Evolutionary conservation across 92 coral and sea anemone species (phyloP).

Genomic region (Zoanthus solanderi): DNA sequence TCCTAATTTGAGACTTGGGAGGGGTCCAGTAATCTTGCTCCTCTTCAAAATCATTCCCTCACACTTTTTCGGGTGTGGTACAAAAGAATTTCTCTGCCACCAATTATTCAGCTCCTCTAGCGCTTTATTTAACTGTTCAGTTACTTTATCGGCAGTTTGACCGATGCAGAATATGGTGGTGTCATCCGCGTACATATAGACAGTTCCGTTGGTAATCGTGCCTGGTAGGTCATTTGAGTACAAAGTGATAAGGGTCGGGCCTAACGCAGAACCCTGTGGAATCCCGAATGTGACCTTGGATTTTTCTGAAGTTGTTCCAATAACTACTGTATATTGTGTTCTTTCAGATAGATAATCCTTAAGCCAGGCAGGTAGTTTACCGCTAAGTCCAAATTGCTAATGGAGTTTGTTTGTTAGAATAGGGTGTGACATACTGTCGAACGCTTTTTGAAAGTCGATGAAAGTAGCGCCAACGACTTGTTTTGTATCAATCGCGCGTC

Average conservation of each 20-base stretch:
- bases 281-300: constrained; percentile 7
- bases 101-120: background rate
- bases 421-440: constrained; percentile 57
- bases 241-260: constrained; percentile 51
- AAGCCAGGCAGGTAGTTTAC: constrained; percentile 56
- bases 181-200: constrained; percentile 48
- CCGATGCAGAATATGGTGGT: background rate
- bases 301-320: constrained; percentile 38
- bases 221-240: constrained; percentile 45
- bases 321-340: background rate
- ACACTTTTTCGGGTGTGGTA: background rate
- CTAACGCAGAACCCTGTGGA: constrained; percentile 34
- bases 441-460: constrained; percentile 61
- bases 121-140: background rate
- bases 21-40: background rate
- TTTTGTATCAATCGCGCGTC: constrained; percentile 48
- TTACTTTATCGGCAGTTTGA: background rate
- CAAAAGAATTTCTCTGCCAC: background rate
- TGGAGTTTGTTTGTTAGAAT: constrained; percentile 58
- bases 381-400: constrained; percentile 48
- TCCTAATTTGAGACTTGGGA: background rate
- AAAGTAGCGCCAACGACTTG: constrained; percentile 56
- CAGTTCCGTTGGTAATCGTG: background rate
- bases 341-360: constrained; percentile 8
- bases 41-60: background rate